Base-by-base conservation (phyloP, 2,888 invertebrate species). In the Nomada fabriciana region DNA sequence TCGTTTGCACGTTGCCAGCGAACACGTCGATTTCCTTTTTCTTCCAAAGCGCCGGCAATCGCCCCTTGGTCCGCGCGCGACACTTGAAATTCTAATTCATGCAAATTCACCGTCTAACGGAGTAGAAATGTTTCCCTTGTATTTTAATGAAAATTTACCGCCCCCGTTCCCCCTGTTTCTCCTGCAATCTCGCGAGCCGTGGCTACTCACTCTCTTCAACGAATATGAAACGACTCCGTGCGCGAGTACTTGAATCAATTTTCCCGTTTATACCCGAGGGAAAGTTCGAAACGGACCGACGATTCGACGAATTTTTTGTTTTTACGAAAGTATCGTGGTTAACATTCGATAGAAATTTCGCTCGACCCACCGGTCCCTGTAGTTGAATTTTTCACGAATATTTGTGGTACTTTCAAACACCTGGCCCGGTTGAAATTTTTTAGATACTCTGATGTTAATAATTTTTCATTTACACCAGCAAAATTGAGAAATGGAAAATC, bases 1-100 rank as follows among this genome's bases (percentile, higher is more conserved):
- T 18, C 69, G 73, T 61, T 61, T 73, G 70, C 43, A 15, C 78
- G 70, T 15, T 70, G 74, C 75, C 68, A 63, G 67, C 57, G 72
- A 59, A 71, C 64, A 53, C 81, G 86, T 86, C 85, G 87, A 85
- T 80, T 79, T 87, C 83, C 87, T 83, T 85, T 87, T 87, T 87
- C 87, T 87, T 87, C 78, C 73, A 78, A 82, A 83, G 81, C 67
- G 69, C 15, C 65, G 70, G 53, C 73, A 76, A 57, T 59, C 82
- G 63, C 76, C 76, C 55, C 61, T 64, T 68, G 67, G 67, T 69
- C 43, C 71, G 67, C 47, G 71, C 76, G 78, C 86, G 80, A 86
- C 86, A 82, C 87, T 86, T 86, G 86, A 86, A 86, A 86, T 86
- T 86, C 86, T 86, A 86, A 86, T 86, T 86, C 87, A 87, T 82